Evolutionary conservation across 1,140 invertebrate species (phyloP), one percentile per base, ranked within the genome.

Genomic region (Battus philenor): DNA sequence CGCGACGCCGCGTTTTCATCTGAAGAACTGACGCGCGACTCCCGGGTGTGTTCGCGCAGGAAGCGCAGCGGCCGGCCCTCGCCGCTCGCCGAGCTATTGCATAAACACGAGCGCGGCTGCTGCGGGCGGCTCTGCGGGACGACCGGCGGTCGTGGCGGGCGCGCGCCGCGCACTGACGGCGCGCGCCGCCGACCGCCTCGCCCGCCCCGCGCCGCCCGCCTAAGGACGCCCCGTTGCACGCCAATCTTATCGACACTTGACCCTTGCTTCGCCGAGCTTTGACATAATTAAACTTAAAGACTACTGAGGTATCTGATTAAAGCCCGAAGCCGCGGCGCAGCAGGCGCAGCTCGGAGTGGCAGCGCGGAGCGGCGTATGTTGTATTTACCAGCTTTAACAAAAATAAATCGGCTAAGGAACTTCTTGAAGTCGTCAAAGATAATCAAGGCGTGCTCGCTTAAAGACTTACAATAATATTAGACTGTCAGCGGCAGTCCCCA

Each of bases 101-200:
- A 43, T 38, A 39, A 46, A 26, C 38, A 50, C 36, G 59, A 48
- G 49, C 29, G 51, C 24, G 33, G 46, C 44, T 41, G 22, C 20
- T 46, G 44, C 44, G 41, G 41, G 34, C 27, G 38, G 46, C 39
- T 45, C 33, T 43, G 48, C 41, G 38, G 39, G 16, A 49, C 44
- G 30, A 7, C 12, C 10, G 18, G 11, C 11, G 31, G 44, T 49
- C 48, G 39, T 44, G 51, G 48, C 50, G 61, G 54, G 69, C 70
- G 66, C 64, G 67, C 70, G 65, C 68, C 68, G 63, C 70, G 66
- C 68, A 70, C 75, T 73, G 72, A 62, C 47, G 38, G 8, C 24
- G 50, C 30, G 45, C 32, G 6, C 9, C 45, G 8, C 31, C 44
- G 18, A 49, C 48, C 52, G 48, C 50, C 52, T n/a, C 56, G 30